Conservation (phyloP, 2,888 invertebrate genomes). For the Ichneumoninae sp. region DNA sequence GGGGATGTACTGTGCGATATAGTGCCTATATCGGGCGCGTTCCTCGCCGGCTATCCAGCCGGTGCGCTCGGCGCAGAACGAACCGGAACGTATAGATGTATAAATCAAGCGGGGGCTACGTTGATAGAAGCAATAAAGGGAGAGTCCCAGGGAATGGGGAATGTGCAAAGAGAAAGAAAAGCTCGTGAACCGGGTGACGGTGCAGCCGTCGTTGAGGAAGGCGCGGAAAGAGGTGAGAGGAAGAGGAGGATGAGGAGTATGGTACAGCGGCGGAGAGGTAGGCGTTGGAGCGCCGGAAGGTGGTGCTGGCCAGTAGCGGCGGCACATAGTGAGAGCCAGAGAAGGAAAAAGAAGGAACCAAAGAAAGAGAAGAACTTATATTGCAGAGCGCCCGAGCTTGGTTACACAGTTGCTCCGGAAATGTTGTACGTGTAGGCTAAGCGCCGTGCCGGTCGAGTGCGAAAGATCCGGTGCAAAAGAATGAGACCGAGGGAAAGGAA, state of each 20-base stretch:
- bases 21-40: conserved; percentile 26
- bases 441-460: conserved; percentile 32
- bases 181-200: conserved; percentile 57
- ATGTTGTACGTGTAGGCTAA: conserved; percentile 54
- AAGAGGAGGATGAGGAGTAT: conserved; percentile 51
- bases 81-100: conserved; percentile 76
- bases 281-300: conserved; percentile 53
- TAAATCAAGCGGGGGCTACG: conserved; percentile 79
- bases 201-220: conserved; percentile 47
- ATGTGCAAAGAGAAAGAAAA: conserved; percentile 67
- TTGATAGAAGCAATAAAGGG: conserved; percentile 82
- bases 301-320: conserved; percentile 38
- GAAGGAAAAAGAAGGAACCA: conserved; percentile 8
- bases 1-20: neutral
- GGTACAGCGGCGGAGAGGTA: conserved; percentile 49
- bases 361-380: conserved; percentile 31
- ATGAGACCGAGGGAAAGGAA: conserved; percentile 23
- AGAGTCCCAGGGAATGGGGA: conserved; percentile 70
- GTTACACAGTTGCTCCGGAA: conserved; percentile 51
- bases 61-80: conserved; percentile 65
- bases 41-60: conserved; percentile 47
- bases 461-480: conserved; percentile 32
- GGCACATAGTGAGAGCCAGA: conserved; percentile 7
- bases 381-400: conserved; percentile 36
- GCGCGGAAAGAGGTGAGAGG: conserved; percentile 26